These are phyloP conservation scores for Anorthoa munda DNA, from an alignment of 2,888 invertebrate species.

Conservation along the genomic window DNA sequence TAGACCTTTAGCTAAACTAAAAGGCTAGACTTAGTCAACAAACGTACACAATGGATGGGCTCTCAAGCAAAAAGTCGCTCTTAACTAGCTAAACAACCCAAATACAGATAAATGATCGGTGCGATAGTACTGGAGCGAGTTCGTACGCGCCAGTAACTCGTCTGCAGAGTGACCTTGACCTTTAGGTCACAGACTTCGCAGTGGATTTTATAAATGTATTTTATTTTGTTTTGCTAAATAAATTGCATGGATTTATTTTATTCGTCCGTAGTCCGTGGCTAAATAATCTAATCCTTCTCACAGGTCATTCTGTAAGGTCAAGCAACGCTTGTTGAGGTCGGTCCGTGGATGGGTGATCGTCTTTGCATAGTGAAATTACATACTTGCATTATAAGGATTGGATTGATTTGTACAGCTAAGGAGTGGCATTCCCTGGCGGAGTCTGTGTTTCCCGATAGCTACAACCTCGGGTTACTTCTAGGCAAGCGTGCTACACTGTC, in stretches of 20 bases:
- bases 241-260: conserved; percentile 3
- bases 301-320: too few species aligned
- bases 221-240: not conserved
- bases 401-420: too few species aligned
- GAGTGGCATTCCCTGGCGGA: too few species aligned
- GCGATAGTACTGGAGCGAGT: conserved; percentile 19
- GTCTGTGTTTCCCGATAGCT: too few species aligned
- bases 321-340: too few species aligned
- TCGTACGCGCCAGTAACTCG: conserved; percentile 30
- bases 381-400: too few species aligned
- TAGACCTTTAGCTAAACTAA: conserved; percentile 26
- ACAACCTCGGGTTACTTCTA: too few species aligned
- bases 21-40: conserved; percentile 15
- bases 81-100: conserved; percentile 24
- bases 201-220: conserved; percentile 3
- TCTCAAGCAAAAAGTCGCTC: conserved; percentile 41
- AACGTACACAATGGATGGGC: conserved; percentile 39
- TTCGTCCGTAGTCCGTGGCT: not conserved
- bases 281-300: too few species aligned
- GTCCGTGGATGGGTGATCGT: too few species aligned
- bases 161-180: conserved; percentile 44
- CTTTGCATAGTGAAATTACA: too few species aligned
- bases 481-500: too few species aligned
- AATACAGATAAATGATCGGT: conserved; percentile 51
- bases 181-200: conserved; percentile 7